Evolutionary conservation across 2,888 invertebrate species (phyloP), one percentile per base, ranked within the genome.

Genomic region (Crossocerus cetratus): DNA sequence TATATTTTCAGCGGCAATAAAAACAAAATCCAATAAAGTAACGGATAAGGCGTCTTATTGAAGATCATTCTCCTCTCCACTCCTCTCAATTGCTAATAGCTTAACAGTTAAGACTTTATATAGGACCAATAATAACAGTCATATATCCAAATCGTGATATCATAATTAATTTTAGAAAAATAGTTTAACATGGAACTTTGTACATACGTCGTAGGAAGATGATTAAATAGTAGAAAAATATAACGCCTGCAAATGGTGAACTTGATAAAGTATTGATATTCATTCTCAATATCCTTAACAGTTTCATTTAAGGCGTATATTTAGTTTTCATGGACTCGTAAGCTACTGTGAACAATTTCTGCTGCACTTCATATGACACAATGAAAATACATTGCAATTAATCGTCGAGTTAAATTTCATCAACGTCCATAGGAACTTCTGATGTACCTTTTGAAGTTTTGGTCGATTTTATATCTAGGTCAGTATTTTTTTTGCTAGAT

Each of bases 141-240:
- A 23, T 21, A 18, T 56, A 20, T 32, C 8, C 20, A 2, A 49
- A 53, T 63, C 42, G 16, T 32, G 45, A 67, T n/a, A 61, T 16
- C 14, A 49, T 21, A 43, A 69, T 18, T 21, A 66, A 58, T 61
- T 44, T 53, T 63, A 63, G 16, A 70, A 65, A 72, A 65, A 64
- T 43, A 44, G 14, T 58, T 65, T 23, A 62, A 16, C 5, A 68
- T 23, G 42, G 43, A 49, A 32, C 60, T 77, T 65, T 72, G 57
- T 78, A 77, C 77, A 59, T 67, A 53, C n/a, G 20, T 45, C 45
- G 45, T 5, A n/a, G 4, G 21, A 16, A 43, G 22, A 20, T n/a
- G 45, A 54, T 72, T 72, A 64, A 68, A 72, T 65, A 67, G n/a
- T 43, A 14, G 20, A 23, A 59, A 20, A 5, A 57, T 22, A 57